Conservation (phyloP, 2,113 vertebrate genomes). For the Sceloporus undulatus region DNA sequence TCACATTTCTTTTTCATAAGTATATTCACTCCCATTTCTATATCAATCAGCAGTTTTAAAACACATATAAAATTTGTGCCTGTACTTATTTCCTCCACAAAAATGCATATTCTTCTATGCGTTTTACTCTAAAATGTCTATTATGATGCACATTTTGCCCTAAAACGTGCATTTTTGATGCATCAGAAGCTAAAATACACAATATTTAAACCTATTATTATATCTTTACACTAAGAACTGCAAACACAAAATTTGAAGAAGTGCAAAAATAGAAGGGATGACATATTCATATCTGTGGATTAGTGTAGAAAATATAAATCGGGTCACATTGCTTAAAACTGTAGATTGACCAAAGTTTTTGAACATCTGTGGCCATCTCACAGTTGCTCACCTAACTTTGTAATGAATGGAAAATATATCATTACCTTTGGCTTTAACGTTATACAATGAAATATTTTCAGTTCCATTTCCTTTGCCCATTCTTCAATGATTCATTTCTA, state of each 20-base stretch:
- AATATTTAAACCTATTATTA: not conserved
- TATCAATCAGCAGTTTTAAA: not conserved
- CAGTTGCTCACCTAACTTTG: not conserved
- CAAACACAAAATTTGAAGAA: not conserved
- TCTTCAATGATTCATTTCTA: not conserved
- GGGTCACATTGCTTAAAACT: not conserved
- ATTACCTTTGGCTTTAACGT: not conserved
- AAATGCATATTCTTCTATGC: not conserved
- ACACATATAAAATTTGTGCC: not conserved
- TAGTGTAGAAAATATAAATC: not conserved
- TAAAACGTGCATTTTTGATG: not conserved
- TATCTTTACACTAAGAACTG: not conserved
- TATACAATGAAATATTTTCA: slow-evolving; percentile 12
- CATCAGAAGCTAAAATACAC: not conserved
- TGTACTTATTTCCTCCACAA: not conserved
- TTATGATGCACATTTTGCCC: not conserved
- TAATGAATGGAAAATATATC: slow-evolving; percentile 22
- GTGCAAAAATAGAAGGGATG: not conserved
- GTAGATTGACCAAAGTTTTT: not conserved
- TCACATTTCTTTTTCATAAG: not conserved
- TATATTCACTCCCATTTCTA: not conserved
- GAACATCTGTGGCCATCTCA: not conserved
- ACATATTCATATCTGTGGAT: too few species aligned
- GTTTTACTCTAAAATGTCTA: not conserved
- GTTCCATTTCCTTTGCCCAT: not conserved